phyloP scores from a whole-genome alignment of 2,888 invertebrate genomes.

The Exocentrus adspersus region DNA sequence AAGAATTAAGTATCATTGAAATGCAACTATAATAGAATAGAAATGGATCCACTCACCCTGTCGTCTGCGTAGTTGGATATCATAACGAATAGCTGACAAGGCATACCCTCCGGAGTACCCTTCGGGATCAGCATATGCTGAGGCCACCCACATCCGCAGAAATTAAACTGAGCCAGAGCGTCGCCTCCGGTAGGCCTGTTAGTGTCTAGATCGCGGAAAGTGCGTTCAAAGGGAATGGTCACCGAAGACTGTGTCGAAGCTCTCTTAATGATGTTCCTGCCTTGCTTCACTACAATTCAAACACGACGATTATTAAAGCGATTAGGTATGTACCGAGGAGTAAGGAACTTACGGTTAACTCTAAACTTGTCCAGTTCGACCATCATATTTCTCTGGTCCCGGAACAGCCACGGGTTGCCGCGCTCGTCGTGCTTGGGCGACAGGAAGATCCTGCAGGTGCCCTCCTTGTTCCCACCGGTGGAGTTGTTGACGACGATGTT shows the following conservation, averaged over 20 bases:
- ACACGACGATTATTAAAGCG: no score
- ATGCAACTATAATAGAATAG: no score
- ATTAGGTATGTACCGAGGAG: neutral
- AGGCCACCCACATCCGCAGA: conserved; percentile 92
- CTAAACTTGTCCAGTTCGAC: conserved; percentile 80
- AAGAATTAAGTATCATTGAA: no score
- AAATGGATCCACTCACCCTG: conserved; percentile 62
- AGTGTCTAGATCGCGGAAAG: conserved; percentile 78
- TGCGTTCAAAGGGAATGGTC: conserved; percentile 84
- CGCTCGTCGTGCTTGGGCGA: conserved; percentile 75
- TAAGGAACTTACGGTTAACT: conserved; percentile 70
- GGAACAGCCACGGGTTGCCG: conserved; percentile 70
- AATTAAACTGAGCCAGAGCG: conserved; percentile 72
- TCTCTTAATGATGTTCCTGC: conserved; percentile 74
- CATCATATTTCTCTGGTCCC: conserved; percentile 73
- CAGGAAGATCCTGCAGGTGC: conserved; percentile 77
- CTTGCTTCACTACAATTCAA: conserved; percentile 76
- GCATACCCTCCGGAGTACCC: conserved; percentile 74
- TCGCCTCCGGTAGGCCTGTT: conserved; percentile 70
- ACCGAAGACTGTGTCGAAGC: conserved; percentile 78
- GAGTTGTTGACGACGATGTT: conserved; percentile 61
- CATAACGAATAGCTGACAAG: conserved; percentile 80
- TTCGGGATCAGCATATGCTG: conserved; percentile 82
- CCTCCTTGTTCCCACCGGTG: conserved; percentile 62
- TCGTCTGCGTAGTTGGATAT: conserved; percentile 78